Base-by-base conservation (phyloP, 2,113 vertebrate genomes). In the Pithys albifrons region DNA sequence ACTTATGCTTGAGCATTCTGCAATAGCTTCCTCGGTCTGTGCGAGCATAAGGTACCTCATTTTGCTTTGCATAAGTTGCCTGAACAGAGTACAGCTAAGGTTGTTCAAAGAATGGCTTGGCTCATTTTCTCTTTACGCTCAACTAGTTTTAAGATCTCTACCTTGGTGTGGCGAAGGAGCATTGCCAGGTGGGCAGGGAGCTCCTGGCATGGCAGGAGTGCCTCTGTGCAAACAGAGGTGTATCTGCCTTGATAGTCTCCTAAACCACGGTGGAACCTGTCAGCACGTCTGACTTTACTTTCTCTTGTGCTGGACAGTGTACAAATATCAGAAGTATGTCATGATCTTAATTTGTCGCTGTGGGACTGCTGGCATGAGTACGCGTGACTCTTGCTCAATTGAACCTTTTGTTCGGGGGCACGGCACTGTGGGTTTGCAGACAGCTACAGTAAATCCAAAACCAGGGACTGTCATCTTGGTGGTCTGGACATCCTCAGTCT, bases 351-450 rank as follows among this genome's bases (percentile, higher is more conserved):
- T 95, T 96, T 93, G 93, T 91, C 64, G 9, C 88, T 88, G 89
- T 94, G 91, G 94, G 91, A 55, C 91, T 96, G 90, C 90, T 96
- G 96, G 93, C 96, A 96, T 79, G 87, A 82, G 85, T 87, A 83
- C 2, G 75, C 43, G 46, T 95, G 95, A 94, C 94, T 96, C 88
- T 94, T 96, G 95, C 88, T 94, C 96, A 97, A 94, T 95, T 96
- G 94, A 96, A 90, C 93, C 95, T 97, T 96, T 96, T 96, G 93
- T 97, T 97, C 89, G 46, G 91, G 88, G 90, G 54, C 91, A 96
- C 0, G 59, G 88, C 82, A 74, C 59, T 83, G 95, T 96, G 94
- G 91, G 75, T 93, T 96, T 95, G 90, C 67, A 86, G 85, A 66
- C 81, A 85, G 93, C 94, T 87, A 85, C 94, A 95, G 82, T 82